These are phyloP conservation scores for Gila robusta DNA, from an alignment of 2,797 vertebrate species.

Conservation along the genomic window DNA sequence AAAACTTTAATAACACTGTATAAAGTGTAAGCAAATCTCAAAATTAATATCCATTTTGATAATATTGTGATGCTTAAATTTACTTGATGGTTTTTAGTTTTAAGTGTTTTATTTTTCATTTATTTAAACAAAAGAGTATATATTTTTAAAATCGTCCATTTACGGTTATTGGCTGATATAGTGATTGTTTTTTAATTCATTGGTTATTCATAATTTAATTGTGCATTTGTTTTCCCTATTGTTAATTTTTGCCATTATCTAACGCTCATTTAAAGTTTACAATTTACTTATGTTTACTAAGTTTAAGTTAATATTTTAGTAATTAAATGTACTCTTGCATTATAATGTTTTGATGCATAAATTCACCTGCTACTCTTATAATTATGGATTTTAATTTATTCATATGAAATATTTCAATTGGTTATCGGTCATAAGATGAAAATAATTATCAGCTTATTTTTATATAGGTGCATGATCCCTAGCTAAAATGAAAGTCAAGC, in stretches of 20 bases:
- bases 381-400: neutral
- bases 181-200: no score
- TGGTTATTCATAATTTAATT: no score
- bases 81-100: neutral
- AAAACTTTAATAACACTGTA: neutral
- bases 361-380: neutral
- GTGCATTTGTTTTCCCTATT: no score
- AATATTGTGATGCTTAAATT: neutral
- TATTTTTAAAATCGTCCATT: no score
- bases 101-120: neutral
- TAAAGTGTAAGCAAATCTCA: no score
- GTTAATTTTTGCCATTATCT: neutral
- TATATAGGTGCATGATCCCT: no score
- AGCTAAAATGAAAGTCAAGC: neutral
- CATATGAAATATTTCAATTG: neutral
- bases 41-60: neutral
- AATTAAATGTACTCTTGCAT: neutral
- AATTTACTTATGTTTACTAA: neutral
- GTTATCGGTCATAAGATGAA: neutral
- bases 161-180: no score
- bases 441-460: neutral
- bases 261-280: neutral
- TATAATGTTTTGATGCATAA: neutral
- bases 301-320: neutral
- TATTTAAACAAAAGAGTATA: neutral